These are phyloP conservation scores for Garra rufa DNA, from an alignment of 2,113 vertebrate species.

Conservation along the genomic window DNA sequence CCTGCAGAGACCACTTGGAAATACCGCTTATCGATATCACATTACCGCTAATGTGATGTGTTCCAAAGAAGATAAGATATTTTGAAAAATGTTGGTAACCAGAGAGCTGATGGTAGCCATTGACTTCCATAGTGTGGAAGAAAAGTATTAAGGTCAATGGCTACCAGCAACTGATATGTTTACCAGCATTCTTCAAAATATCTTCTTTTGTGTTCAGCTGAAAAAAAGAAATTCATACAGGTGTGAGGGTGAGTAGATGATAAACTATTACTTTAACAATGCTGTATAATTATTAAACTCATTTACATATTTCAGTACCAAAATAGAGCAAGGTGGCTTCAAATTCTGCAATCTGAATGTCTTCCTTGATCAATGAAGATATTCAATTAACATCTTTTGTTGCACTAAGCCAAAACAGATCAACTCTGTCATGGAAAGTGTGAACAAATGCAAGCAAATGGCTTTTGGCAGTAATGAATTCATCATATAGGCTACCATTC, in stretches of 20 bases:
- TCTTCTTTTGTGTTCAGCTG: neutral
- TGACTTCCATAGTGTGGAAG: neutral
- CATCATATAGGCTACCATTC: conserved; percentile 47
- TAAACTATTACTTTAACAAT: neutral
- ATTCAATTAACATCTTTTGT: conserved; percentile 36
- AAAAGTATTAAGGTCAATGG: neutral
- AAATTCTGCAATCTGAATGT: conserved; percentile 16
- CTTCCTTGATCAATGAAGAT: conserved; percentile 15
- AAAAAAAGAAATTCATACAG: neutral
- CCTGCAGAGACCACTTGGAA: too few species aligned
- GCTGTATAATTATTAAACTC: neutral
- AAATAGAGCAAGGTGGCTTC: conserved; percentile 26
- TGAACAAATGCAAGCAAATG: conserved; percentile 31
- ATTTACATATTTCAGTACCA: conserved; percentile 3
- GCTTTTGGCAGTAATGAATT: conserved; percentile 51
- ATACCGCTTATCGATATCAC: too few species aligned
- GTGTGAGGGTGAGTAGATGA: neutral
- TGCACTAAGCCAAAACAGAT: conserved; percentile 7
- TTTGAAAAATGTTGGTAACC: neutral
- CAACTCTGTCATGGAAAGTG: conserved; percentile 1
- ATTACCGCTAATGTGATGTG: too few species aligned
- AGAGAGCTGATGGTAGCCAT: too few species aligned
- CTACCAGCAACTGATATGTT: neutral
- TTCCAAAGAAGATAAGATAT: too few species aligned
- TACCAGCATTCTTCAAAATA: neutral